phyloP scores from a whole-genome alignment of 2,888 invertebrate species.

The Calliopum simillimum region DNA sequence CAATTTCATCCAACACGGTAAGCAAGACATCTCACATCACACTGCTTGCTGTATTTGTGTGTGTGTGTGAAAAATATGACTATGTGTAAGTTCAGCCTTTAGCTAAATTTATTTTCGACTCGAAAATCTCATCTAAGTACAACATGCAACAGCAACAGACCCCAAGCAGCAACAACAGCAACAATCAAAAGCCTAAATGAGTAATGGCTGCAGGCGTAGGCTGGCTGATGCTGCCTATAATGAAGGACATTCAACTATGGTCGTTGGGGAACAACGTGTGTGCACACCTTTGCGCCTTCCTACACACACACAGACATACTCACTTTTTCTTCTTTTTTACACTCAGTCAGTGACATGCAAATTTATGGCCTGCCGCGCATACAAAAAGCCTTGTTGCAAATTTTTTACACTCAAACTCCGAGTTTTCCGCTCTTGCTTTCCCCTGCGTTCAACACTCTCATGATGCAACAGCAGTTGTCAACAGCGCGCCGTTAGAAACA shows the following conservation, averaged over 20 bases:
- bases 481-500: too few species aligned
- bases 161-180: background rate
- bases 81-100: constrained; percentile 40
- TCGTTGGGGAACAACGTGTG: constrained; percentile 4
- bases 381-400: too few species aligned
- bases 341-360: constrained; percentile 20
- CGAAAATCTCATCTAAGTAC: constrained; percentile 33
- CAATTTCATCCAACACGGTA: too few species aligned
- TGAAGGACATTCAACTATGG: constrained; percentile 36
- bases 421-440: too few species aligned
- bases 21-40: too few species aligned
- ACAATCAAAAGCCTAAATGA: constrained; percentile 35
- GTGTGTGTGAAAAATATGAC: constrained; percentile 34
- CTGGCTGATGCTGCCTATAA: background rate
- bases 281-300: constrained; percentile 9
- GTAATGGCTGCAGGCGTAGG: constrained; percentile 26
- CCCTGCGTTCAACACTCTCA: too few species aligned
- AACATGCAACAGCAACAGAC: constrained; percentile 21
- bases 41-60: constrained; percentile 13
- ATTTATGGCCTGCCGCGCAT: constrained; percentile 9
- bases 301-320: constrained; percentile 14
- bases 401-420: too few species aligned
- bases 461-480: too few species aligned
- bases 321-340: background rate
- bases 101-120: constrained; percentile 36